These are phyloP conservation scores for Meteorus colon DNA, from an alignment of 2,888 invertebrate species.

Conservation along the genomic window DNA sequence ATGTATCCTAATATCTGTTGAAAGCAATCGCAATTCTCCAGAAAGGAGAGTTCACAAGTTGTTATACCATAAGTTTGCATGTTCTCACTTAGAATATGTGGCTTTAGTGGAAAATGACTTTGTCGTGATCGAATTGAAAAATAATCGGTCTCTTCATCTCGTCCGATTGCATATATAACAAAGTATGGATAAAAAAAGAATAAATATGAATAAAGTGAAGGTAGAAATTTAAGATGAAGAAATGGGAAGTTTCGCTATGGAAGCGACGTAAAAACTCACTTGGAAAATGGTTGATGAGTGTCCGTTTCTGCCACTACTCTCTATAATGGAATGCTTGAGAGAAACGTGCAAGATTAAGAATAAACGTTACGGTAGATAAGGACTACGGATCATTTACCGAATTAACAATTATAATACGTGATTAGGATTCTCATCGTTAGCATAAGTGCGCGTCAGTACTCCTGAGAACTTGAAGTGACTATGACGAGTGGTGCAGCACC, in stretches of 20 bases:
- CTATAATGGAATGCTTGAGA: slow-evolving; percentile 31
- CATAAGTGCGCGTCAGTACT: slow-evolving; percentile 64
- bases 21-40: too few relatives aligned
- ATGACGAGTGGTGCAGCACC: slow-evolving; percentile 49
- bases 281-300: slow-evolving; percentile 5
- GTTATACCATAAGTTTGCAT: too few relatives aligned
- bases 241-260: slow-evolving; percentile 40
- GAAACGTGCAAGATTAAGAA: slow-evolving; percentile 30
- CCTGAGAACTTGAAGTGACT: slow-evolving; percentile 63
- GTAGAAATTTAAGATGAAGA: slow-evolving; percentile 7
- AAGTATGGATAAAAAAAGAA: slow-evolving; percentile 34
- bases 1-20: too few relatives aligned
- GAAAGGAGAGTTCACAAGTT: too few relatives aligned
- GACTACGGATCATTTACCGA: slow-evolving; percentile 67
- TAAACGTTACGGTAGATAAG: slow-evolving; percentile 46
- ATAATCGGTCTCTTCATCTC: not conserved
- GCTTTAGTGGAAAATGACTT: too few relatives aligned
- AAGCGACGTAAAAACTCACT: slow-evolving; percentile 37
- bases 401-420: slow-evolving; percentile 71
- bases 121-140: not conserved
- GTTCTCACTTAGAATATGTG: too few relatives aligned
- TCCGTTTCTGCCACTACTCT: slow-evolving; percentile 2
- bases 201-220: slow-evolving; percentile 35
- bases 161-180: slow-evolving; percentile 25
- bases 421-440: slow-evolving; percentile 67